Percentiles rank a stretch among this genome's conserved stretches.
These are phyloP conservation scores for Erpetoichthys calabaricus DNA, from an alignment of 2,797 vertebrate genomes.

Conservation along the genomic window DNA sequence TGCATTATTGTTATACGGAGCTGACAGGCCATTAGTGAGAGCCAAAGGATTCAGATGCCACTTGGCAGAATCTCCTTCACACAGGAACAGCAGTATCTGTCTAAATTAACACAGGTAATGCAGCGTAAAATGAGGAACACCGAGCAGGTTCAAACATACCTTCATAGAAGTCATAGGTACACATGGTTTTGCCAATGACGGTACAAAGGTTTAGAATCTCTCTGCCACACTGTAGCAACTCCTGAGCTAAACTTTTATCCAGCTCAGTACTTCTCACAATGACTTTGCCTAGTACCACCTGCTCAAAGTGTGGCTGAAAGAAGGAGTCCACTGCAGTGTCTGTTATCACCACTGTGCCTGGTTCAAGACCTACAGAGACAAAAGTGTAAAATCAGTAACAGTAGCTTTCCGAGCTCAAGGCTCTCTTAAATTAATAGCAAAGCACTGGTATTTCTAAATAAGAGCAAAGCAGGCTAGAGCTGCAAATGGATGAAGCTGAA, in stretches of 20 bases:
- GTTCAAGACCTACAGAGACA: conserved; percentile 45
- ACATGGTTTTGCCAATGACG: conserved; percentile 65
- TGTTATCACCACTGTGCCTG: conserved; percentile 65
- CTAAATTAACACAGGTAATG: no score
- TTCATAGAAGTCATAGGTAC: conserved; percentile 79
- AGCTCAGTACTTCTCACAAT: conserved; percentile 65
- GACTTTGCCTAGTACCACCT: conserved; percentile 66
- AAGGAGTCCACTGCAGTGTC: conserved; percentile 64
- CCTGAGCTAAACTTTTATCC: conserved; percentile 50
- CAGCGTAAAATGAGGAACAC: no score
- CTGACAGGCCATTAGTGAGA: no score
- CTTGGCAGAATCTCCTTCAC: no score
- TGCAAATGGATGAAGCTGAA: no score
- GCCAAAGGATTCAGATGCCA: no score
- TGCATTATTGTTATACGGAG: no score
- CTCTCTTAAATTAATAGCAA: no score
- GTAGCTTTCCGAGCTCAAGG: background rate
- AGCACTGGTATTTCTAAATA: background rate
- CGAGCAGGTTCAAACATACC: conserved; percentile 32
- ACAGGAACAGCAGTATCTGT: no score
- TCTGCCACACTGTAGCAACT: conserved; percentile 57
- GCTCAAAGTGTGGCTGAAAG: conserved; percentile 61
- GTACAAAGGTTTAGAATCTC: conserved; percentile 48
- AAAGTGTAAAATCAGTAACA: background rate
- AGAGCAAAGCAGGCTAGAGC: no score